A percentile compares a stretch with the other conserved stretches of the same genome.
These are phyloP conservation scores for Melanotaenia duboulayi DNA, from an alignment of 2,113 vertebrate species.

Conservation along the genomic window DNA sequence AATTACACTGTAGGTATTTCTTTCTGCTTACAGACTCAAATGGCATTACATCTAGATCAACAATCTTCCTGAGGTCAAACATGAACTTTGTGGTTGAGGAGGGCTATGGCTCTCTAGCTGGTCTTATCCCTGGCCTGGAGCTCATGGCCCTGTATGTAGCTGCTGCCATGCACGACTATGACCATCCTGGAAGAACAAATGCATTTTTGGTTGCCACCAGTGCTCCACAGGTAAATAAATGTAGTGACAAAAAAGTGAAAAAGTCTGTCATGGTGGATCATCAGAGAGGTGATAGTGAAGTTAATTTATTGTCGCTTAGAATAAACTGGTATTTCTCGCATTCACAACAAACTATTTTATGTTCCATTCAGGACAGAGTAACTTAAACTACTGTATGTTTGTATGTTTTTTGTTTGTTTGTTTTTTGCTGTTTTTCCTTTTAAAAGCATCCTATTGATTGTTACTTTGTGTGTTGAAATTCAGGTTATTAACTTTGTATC, in stretches of 20 bases:
- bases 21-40: slow-evolving; percentile 84
- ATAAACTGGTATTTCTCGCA: neutral
- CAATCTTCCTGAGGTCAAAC: slow-evolving; percentile 90
- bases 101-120: slow-evolving; percentile 88
- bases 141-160: slow-evolving; percentile 98
- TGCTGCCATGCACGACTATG: slow-evolving; percentile 98
- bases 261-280: neutral
- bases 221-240: slow-evolving; percentile 87
- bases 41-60: slow-evolving; percentile 85
- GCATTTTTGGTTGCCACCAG: slow-evolving; percentile 97
- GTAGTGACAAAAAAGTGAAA: neutral
- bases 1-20: slow-evolving; percentile 1
- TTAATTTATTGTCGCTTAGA: neutral
- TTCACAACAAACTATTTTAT: too few species aligned
- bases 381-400: too few species aligned
- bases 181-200: slow-evolving; percentile 97
- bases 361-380: too few species aligned
- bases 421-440: too few species aligned
- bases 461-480: too few species aligned
- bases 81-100: slow-evolving; percentile 83
- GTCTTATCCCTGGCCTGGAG: slow-evolving; percentile 94
- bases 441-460: too few species aligned
- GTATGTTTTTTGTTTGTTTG: too few species aligned
- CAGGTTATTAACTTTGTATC: too few species aligned
- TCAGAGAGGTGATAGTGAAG: neutral